A percentile compares a stretch with the other conserved stretches of the same genome.
These are phyloP conservation scores for Oikopleura vanhoeffeni DNA, from an alignment of 23 tunicate species.

Conservation along the genomic window DNA sequence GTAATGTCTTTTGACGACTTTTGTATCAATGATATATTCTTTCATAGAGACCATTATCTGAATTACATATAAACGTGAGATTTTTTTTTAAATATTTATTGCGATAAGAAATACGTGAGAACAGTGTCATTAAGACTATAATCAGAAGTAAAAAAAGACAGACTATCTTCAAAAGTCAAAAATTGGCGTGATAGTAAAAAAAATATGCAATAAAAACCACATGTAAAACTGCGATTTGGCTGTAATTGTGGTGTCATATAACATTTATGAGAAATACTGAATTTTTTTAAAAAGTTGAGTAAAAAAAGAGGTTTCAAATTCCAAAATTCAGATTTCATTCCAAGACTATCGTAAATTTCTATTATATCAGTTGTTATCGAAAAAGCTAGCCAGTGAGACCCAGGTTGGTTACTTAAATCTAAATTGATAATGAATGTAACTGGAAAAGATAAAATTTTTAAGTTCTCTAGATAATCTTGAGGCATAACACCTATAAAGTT, in stretches of 20 bases:
- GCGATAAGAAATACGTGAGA: neutral
- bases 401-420: neutral
- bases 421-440: neutral
- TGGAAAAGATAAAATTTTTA: neutral
- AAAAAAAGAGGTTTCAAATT: neutral
- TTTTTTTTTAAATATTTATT: too few species aligned
- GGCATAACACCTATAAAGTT: neutral
- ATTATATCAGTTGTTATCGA: neutral
- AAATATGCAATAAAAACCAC: neutral
- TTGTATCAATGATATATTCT: neutral
- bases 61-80: neutral
- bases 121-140: too few species aligned
- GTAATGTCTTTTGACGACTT: conserved; percentile 6
- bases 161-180: neutral
- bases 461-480: neutral
- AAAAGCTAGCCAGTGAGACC: neutral
- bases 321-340: neutral
- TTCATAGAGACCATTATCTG: neutral
- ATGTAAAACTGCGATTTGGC: neutral
- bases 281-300: neutral
- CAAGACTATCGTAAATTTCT: neutral
- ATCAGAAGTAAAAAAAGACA: too few species aligned
- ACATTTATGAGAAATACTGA: neutral
- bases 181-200: neutral
- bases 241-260: neutral